Evolutionary conservation across 2,888 invertebrate genomes (phyloP), one percentile per base, ranked within the genome.

Genomic region (Metalampra italica): DNA sequence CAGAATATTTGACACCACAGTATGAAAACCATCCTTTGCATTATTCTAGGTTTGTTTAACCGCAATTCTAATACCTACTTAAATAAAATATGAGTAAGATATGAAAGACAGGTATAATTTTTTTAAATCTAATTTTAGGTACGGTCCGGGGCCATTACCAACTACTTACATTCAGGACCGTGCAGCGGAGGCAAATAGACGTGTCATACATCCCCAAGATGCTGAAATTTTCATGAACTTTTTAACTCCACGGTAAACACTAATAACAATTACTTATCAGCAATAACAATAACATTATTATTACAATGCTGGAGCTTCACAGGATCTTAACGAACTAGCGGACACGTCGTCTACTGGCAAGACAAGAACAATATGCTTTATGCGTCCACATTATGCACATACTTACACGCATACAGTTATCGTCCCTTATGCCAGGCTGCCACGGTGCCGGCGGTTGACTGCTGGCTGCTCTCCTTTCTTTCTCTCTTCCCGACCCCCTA

Each of bases 181-280:
- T 36, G 71, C 71, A 29, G 52, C 55, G 0, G 71, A 78, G 39
- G 40, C 56, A 13, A 60, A 57, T 29, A 66, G 60, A 42, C 64
- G 57, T 37, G 71, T 68, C 59, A 62, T 69, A 11, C 87, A 87
- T 58, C 84, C 81, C 1, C 87, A 87, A 70, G 87, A 87, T 46
- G 59, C 76, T 36, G 79, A 77, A 49, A 83, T 87, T 55, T 60
- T 78, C 15, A 74, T 75, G 72, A 70, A 59, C 34, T 71, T 71
- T 29, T 59, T 84, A n/a, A 11, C 62, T 14, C 59, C 68, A 29
- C 72, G 68, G 85, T 84, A 67, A 3, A 12, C 14, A 7, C 42
- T 29, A 7, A 43, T 32, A 22, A 22, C 22, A 22, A 22, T 22
- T 22, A 3, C 2, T 22, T 22, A 22, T 22, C 5, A 3, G 22